These are phyloP conservation scores for Cylloceria caligata DNA, from an alignment of 2,888 invertebrate genomes.

Conservation along the genomic window DNA sequence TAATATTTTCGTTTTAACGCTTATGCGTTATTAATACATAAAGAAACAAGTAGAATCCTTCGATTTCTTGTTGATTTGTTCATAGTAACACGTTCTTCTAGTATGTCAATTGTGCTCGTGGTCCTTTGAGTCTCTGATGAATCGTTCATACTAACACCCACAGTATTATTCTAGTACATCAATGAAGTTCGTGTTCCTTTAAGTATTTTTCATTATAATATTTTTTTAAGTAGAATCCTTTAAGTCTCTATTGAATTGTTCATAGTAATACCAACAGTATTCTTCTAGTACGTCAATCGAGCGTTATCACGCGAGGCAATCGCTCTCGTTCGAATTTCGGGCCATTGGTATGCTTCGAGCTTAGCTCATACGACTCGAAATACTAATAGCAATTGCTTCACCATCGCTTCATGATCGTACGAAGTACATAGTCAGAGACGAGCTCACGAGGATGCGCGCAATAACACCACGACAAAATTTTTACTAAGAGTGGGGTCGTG, in stretches of 20 bases:
- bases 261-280: neutral
- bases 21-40: too few relatives aligned
- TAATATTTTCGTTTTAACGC: too few relatives aligned
- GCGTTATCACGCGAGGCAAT: slow-evolving; percentile 67
- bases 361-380: slow-evolving; percentile 70
- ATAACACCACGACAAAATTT: slow-evolving; percentile 52
- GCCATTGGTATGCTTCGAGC: slow-evolving; percentile 72
- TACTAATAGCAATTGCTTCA: slow-evolving; percentile 74
- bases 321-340: slow-evolving; percentile 72
- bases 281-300: slow-evolving; percentile 31
- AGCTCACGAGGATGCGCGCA: slow-evolving; percentile 67
- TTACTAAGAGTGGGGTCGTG: slow-evolving; percentile 59
- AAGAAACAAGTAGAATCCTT: too few relatives aligned
- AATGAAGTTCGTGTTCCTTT: too few relatives aligned
- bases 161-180: too few relatives aligned
- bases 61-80: too few relatives aligned
- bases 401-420: slow-evolving; percentile 47
- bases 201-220: too few relatives aligned
- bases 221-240: neutral
- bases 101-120: too few relatives aligned
- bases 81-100: too few relatives aligned
- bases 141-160: too few relatives aligned
- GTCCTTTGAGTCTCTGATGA: too few relatives aligned
- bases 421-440: slow-evolving; percentile 35
- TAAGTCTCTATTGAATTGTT: neutral